Evolutionary conservation across 2,797 vertebrate species (phyloP).

Genomic region (Manis javanica): DNA sequence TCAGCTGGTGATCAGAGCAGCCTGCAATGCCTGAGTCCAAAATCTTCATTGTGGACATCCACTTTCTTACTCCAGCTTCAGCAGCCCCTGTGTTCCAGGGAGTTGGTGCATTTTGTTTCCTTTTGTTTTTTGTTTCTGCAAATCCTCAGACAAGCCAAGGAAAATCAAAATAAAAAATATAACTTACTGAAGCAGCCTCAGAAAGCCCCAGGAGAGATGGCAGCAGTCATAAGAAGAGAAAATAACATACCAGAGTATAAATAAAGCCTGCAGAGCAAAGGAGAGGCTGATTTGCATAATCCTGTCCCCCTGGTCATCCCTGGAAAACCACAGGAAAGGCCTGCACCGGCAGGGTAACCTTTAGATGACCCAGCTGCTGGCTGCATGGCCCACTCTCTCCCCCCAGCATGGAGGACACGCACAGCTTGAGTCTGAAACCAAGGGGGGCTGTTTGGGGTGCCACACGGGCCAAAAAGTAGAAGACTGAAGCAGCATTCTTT

Average conservation of each 20-base stretch:
- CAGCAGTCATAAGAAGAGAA: conserved; percentile 75
- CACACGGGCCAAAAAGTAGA: not conserved
- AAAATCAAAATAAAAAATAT: conserved; percentile 76
- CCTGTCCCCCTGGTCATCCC: not conserved
- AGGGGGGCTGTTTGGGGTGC: not conserved
- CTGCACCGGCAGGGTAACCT: not conserved
- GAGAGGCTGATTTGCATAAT: conserved; percentile 21
- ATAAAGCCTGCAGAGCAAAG: conserved; percentile 76
- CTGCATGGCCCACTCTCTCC: not conserved
- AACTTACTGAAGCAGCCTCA: conserved; percentile 79
- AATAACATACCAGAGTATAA: conserved; percentile 79
- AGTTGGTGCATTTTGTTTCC: conserved; percentile 19
- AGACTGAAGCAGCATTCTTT: not conserved
- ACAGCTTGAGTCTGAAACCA: not conserved
- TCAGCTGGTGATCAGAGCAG: not conserved
- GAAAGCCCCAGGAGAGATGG: conserved; percentile 81
- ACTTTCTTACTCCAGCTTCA: not conserved
- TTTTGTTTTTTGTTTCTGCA: conserved; percentile 60
- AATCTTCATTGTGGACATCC: not conserved
- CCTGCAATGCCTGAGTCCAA: not conserved
- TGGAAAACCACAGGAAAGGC: conserved; percentile 3
- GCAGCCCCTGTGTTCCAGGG: not conserved
- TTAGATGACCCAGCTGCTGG: not conserved
- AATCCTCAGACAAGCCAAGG: conserved; percentile 71
- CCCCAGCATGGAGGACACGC: not conserved